These are phyloP conservation scores for Syrmaticus mikado DNA, from an alignment of 2,113 vertebrate genomes.

Conservation along the genomic window DNA sequence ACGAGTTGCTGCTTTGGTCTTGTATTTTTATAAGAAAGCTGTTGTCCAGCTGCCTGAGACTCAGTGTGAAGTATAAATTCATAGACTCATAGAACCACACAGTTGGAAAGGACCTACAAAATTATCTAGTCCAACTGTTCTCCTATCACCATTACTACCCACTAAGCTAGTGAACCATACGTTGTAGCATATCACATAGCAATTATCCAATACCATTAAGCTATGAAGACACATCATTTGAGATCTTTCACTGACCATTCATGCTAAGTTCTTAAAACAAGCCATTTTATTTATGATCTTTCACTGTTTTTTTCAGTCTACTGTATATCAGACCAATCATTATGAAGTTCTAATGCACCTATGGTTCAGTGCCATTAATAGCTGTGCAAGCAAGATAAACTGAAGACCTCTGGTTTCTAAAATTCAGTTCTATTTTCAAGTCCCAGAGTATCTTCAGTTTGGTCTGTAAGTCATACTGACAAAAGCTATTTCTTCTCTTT, in stretches of 20 bases:
- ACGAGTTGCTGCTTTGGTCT: not conserved
- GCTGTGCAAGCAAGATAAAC: not conserved
- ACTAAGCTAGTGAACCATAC: too few species aligned
- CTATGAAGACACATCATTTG: not conserved
- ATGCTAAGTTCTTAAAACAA: not conserved
- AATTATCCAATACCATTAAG: not conserved
- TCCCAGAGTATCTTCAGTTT: not conserved
- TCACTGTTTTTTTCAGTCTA: not conserved
- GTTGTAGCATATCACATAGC: too few species aligned
- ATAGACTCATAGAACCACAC: too few species aligned
- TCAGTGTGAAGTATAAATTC: not conserved
- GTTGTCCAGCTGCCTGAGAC: not conserved
- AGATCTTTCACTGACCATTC: not conserved
- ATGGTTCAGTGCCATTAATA: not conserved
- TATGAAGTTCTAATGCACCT: slow-evolving; percentile 10
- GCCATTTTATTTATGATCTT: slow-evolving; percentile 21
- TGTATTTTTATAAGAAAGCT: not conserved
- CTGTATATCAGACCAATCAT: not conserved
- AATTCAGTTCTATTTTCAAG: slow-evolving; percentile 6
- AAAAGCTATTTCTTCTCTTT: not conserved
- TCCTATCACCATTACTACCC: too few species aligned
- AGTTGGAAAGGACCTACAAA: too few species aligned
- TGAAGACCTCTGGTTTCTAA: not conserved
- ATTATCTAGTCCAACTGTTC: too few species aligned
- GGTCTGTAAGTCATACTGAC: not conserved